phyloP scores from a whole-genome alignment of 2,113 vertebrate genomes.

The Crotalus helleri region DNA sequence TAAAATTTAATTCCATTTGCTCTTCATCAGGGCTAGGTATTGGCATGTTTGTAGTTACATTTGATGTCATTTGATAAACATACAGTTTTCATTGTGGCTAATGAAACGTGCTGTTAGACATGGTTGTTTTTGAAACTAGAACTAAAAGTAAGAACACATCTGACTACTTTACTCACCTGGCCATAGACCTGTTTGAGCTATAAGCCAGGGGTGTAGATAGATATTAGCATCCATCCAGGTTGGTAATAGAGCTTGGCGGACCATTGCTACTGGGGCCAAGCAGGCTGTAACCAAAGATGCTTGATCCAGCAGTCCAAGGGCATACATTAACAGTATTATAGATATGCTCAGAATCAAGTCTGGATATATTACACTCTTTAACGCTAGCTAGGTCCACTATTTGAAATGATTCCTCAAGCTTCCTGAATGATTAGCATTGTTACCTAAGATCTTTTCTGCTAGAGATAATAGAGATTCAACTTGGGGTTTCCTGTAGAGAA shows the following conservation, averaged over 20 bases:
- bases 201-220: not conserved
- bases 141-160: not conserved
- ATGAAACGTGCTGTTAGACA: not conserved
- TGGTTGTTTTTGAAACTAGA: constrained; percentile 12
- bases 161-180: not conserved
- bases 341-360: too few relatives aligned
- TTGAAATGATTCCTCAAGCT: too few relatives aligned
- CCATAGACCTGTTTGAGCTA: too few relatives aligned
- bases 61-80: constrained; percentile 2
- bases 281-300: not conserved
- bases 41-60: not conserved
- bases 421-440: too few relatives aligned
- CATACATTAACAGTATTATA: too few relatives aligned
- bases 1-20: not conserved
- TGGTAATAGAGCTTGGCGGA: too few relatives aligned
- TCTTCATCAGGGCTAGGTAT: not conserved
- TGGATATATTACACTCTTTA: too few relatives aligned
- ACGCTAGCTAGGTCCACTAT: too few relatives aligned
- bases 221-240: too few relatives aligned
- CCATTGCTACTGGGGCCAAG: not conserved
- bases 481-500: too few relatives aligned
- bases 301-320: not conserved
- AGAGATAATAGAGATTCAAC: too few relatives aligned
- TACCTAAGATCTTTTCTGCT: too few relatives aligned
- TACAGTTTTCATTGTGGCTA: not conserved